Evolutionary conservation across 2,888 invertebrate species (phyloP).

Genomic region (Caenorhabditis virilis): DNA sequence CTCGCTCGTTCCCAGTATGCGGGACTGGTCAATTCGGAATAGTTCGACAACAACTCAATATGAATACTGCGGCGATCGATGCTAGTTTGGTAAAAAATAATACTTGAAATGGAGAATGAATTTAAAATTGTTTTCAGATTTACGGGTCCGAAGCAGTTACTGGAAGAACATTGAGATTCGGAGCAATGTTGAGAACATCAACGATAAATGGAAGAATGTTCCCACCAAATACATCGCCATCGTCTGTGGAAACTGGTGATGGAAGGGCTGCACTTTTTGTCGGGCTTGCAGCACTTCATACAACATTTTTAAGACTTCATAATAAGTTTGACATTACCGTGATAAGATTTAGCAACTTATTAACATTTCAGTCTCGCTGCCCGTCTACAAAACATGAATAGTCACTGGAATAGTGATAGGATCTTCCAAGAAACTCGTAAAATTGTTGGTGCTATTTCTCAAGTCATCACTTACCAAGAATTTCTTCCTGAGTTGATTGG

Average conservation of each 20-base stretch:
- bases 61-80: conserved; percentile 85
- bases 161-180: conserved; percentile 47
- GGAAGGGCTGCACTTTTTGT: conserved; percentile 62
- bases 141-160: conserved; percentile 61
- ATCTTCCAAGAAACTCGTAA: conserved; percentile 70
- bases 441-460: conserved; percentile 68
- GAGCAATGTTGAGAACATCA: conserved; percentile 55
- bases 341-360: no score
- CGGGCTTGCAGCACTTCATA: conserved; percentile 74
- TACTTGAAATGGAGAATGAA: no score
- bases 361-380: conserved; percentile 59
- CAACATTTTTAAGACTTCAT: conserved; percentile 83
- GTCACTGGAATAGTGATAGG: conserved; percentile 63
- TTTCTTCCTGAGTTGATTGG: conserved; percentile 91
- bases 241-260: conserved; percentile 57
- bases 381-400: conserved; percentile 63
- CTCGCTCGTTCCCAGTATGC: conserved; percentile 88
- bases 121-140: no score
- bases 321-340: conserved; percentile 77
- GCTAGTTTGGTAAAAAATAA: no score
- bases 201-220: conserved; percentile 43
- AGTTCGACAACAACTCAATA: conserved; percentile 82
- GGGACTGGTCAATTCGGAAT: conserved; percentile 88
- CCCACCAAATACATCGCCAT: conserved; percentile 42
- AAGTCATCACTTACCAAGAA: conserved; percentile 72